Percentiles rank a stretch among this genome's conserved stretches.
phyloP scores from a whole-genome alignment of 2,113 vertebrate genomes.

The Chloropsis hardwickii region DNA sequence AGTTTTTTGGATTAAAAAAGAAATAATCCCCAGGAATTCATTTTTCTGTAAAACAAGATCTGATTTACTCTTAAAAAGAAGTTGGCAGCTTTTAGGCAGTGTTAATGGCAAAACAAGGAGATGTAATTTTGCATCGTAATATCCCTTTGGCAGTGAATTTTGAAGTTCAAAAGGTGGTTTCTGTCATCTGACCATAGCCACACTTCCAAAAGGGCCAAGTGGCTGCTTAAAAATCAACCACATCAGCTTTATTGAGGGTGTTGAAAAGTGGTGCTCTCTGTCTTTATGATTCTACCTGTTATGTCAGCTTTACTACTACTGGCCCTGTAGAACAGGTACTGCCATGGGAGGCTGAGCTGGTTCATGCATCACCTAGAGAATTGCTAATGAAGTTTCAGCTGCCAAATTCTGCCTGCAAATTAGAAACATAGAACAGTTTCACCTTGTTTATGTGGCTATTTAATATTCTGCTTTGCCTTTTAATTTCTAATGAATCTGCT shows the following conservation, averaged over 20 bases:
- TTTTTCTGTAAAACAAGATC: neutral
- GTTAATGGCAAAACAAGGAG: neutral
- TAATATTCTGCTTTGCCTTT: constrained; percentile 16
- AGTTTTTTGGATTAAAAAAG: neutral
- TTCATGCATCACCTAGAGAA: neutral
- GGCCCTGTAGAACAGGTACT: neutral
- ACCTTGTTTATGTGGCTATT: neutral
- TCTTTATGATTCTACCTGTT: neutral
- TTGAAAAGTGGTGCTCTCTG: neutral
- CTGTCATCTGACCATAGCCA: neutral
- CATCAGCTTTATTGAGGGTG: neutral
- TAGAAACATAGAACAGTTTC: neutral
- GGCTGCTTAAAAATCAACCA: neutral
- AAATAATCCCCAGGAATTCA: neutral
- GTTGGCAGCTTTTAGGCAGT: neutral
- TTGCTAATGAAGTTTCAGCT: constrained; percentile 12
- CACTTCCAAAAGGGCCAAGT: neutral
- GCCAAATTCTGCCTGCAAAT: neutral
- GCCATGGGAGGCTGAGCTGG: neutral
- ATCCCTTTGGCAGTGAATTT: neutral
- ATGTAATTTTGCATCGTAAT: neutral
- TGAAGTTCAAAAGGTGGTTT: neutral
- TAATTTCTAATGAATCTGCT: neutral
- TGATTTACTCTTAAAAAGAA: neutral
- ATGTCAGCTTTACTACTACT: neutral